Evolutionary conservation across 2,113 vertebrate species (phyloP).

Genomic region (Elachura formosa): DNA sequence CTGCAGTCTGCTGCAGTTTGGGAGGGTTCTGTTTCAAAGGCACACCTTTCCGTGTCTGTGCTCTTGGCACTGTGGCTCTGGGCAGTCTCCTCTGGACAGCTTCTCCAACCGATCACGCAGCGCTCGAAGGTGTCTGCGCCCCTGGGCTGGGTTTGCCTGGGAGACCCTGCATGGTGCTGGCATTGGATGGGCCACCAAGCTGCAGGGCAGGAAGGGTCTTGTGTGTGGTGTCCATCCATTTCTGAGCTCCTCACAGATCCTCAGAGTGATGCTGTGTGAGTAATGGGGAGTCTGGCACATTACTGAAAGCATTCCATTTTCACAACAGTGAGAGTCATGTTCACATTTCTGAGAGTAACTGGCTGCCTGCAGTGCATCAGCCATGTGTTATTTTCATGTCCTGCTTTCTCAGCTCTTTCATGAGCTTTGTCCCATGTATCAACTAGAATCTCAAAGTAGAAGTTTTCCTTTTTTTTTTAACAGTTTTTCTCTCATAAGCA

Average conservation of each 20-base stretch:
- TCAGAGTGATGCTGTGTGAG: background rate
- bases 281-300: background rate
- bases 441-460: background rate
- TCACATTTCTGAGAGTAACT: background rate
- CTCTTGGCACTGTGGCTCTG: background rate
- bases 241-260: background rate
- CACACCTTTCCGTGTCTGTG: rapidly evolving
- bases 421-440: background rate
- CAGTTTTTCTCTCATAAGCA: background rate
- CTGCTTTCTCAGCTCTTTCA: background rate
- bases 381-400: background rate
- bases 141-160: background rate
- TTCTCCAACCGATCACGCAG: rapidly evolving
- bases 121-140: rapidly evolving
- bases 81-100: background rate
- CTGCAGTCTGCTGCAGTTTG: rapidly evolving
- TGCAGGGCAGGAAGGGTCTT: background rate
- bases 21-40: background rate
- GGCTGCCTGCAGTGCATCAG: background rate
- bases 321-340: background rate
- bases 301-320: background rate
- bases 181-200: background rate
- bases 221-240: background rate
- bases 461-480: background rate
- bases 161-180: background rate